A percentile compares a stretch with the other conserved stretches of the same genome.
Conservation (phyloP, 2,888 invertebrate species). For the Linyphia triangularis region DNA sequence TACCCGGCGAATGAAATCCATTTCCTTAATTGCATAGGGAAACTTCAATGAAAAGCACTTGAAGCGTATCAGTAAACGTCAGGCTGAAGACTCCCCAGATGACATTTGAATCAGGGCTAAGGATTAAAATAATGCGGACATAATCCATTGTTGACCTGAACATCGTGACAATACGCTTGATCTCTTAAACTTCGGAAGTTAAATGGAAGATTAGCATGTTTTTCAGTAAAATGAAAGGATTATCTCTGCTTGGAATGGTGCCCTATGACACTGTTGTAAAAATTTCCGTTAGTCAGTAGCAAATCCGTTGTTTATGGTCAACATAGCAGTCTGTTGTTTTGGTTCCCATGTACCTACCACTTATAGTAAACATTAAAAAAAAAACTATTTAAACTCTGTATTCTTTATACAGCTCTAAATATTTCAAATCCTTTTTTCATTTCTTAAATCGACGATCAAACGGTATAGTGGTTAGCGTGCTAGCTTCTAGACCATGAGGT, state of each 20-base stretch:
- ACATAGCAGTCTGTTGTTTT: not conserved
- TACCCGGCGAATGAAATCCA: not conserved
- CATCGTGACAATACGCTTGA: conserved; percentile 7
- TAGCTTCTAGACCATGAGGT: no score
- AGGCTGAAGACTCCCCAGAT: not conserved
- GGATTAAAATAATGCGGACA: not conserved
- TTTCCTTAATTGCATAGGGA: not conserved
- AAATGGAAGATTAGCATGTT: not conserved
- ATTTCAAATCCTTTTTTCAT: no score
- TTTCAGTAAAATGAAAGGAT: not conserved
- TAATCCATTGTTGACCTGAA: conserved; percentile 45
- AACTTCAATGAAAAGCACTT: not conserved
- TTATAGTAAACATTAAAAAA: no score
- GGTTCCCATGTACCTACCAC: no score
- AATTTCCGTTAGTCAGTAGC: not conserved
- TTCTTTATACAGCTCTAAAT: no score
- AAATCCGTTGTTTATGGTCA: not conserved
- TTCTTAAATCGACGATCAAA: no score
- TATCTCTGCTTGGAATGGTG: not conserved
- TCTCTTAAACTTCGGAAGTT: conserved; percentile 1
- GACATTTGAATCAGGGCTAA: not conserved
- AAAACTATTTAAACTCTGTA: no score
- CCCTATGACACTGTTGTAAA: not conserved
- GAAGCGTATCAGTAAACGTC: not conserved
- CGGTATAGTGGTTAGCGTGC: no score